Evolutionary conservation across 2,888 invertebrate genomes (phyloP).

Genomic region (Cyaniris semiargus): DNA sequence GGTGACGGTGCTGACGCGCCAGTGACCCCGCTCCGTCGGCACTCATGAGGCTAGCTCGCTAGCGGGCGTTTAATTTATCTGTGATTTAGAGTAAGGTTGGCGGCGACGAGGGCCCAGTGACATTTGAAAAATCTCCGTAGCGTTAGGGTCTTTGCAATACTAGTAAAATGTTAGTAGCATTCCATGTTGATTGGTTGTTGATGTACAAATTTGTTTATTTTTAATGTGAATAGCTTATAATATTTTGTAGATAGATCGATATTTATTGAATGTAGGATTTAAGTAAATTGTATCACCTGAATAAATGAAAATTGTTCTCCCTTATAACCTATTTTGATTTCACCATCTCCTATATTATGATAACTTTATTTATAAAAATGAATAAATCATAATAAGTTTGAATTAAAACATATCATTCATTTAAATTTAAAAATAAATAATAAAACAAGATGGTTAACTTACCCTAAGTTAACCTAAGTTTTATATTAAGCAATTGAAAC

Average conservation of each 20-base stretch:
- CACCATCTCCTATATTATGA: background rate
- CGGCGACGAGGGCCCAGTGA: constrained; percentile 32
- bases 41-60: constrained; percentile 51
- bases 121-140: constrained; percentile 31
- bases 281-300: constrained; percentile 25
- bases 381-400: background rate
- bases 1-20: constrained; percentile 79
- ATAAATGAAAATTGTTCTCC: constrained; percentile 23
- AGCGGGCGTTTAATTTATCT: constrained; percentile 58
- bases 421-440: no score
- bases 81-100: constrained; percentile 71
- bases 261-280: constrained; percentile 21
- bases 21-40: constrained; percentile 53
- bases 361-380: no score
- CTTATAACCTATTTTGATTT: background rate
- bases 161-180: constrained; percentile 30
- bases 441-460: no score
- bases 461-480: no score
- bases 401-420: no score
- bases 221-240: constrained; percentile 20
- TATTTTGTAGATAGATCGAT: constrained; percentile 26
- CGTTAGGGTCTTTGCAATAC: constrained; percentile 30
- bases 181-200: constrained; percentile 26
- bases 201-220: constrained; percentile 25
- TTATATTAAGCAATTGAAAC: no score